Base-by-base conservation (phyloP, 2,888 invertebrate genomes). In the Sceliomorpha sp. region DNA sequence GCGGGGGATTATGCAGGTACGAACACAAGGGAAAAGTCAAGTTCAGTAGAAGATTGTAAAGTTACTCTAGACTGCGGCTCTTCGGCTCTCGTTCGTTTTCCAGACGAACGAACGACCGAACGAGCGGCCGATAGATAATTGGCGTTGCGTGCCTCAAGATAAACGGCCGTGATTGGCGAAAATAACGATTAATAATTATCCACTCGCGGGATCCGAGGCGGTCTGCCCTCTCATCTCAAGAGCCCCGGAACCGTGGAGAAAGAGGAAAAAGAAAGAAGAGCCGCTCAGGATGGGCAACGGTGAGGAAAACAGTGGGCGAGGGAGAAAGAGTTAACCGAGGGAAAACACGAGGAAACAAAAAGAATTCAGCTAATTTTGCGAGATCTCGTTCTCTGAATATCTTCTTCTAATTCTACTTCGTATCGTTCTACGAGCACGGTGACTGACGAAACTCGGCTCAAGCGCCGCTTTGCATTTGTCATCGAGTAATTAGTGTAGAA, bases 151-250 rank as follows among this genome's bases (percentile, higher is more conserved):
- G 84, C 82, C 77, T 78, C 79, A 72, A 85, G 85, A 85, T 85
- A 82, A 85, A 85, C 85, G 82, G 82, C 82, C 85, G 82, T 83
- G 85, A 85, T 85, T 85, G 85, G 85, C 84, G 83, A 83, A 85
- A 85, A 85, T 84, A 85, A 84, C 84, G 84, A 84, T 85, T 83
- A 85, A 85, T 85, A 85, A 85, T 85, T 85, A 85, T 83, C 85
- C 85, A 80, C 82, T 80, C 80, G 84, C 78, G 78, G 78, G 77
- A 79, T 82, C 75, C 80, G 70, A 80, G 78, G 77, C 78, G 79
- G 80, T 56, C 81, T 79, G 80, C 80, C 82, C 80, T 82, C 80
- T 80, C 82, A 82, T 81, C 81, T 80, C 51, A 56, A 64, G 64
- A 63, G 62, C 55, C 58, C 67, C 56, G 53, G 67, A 66, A 71